Evolutionary conservation across 2,797 vertebrate species (phyloP).

Genomic region (Pitangus sulphuratus): DNA sequence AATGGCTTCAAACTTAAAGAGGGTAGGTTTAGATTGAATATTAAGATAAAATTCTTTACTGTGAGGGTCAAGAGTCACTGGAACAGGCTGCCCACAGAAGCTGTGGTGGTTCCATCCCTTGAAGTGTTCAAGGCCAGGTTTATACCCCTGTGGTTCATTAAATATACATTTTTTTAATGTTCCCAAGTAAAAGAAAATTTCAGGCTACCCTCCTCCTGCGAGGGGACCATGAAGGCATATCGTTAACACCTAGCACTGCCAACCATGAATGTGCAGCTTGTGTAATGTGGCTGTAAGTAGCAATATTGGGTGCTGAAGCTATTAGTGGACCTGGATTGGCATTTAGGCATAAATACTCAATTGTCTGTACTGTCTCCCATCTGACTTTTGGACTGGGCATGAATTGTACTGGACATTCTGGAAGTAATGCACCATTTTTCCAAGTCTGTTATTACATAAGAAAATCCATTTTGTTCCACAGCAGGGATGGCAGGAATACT

Average conservation of each 20-base stretch:
- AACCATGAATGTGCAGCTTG: no score
- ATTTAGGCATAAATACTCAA: not conserved
- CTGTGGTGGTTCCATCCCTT: not conserved
- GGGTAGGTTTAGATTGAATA: not conserved
- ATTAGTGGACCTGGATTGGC: not conserved
- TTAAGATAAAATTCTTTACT: not conserved
- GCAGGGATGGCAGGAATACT: not conserved
- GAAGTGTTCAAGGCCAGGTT: not conserved
- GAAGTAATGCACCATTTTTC: not conserved
- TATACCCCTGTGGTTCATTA: not conserved
- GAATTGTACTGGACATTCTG: not conserved
- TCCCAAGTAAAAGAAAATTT: not conserved
- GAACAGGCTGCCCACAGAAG: not conserved
- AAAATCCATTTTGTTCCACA: not conserved
- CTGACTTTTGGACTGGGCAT: not conserved
- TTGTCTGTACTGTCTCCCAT: not conserved
- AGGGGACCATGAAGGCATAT: no score
- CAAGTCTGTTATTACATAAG: not conserved
- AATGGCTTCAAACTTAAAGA: not conserved
- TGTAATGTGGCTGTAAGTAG: not conserved
- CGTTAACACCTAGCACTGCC: no score
- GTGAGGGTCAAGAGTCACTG: not conserved
- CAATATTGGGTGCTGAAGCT: not conserved
- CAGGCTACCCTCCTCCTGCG: no score
- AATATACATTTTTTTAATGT: not conserved